A percentile compares a stretch with the other conserved stretches of the same genome.
Conservation (phyloP, 2,113 vertebrate species). For the Lamprologus sp. region DNA sequence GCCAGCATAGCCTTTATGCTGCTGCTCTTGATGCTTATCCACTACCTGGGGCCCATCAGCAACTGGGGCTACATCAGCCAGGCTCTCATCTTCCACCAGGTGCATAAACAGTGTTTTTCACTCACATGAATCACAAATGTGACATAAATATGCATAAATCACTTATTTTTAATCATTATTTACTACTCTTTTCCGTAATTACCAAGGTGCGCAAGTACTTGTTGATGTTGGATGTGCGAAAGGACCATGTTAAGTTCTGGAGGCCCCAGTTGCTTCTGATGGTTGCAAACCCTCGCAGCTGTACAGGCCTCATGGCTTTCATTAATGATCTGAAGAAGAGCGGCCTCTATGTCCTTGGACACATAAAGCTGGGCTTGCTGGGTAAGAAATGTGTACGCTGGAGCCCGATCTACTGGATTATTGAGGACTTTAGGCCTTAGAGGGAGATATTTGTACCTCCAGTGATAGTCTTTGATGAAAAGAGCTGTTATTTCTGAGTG, state of each 20-base stretch:
- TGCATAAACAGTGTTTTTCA: not conserved
- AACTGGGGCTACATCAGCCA: conserved; percentile 81
- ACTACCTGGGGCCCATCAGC: conserved; percentile 70
- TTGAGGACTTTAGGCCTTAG: not conserved
- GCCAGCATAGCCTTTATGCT: conserved; percentile 75
- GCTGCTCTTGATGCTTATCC: conserved; percentile 71
- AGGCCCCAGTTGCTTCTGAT: conserved; percentile 87
- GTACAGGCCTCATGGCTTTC: conserved; percentile 79
- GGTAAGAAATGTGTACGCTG: conserved; percentile 65
- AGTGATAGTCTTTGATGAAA: not conserved
- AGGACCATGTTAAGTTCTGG: conserved; percentile 96
- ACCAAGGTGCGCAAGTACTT: conserved; percentile 88
- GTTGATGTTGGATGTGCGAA: conserved; percentile 86
- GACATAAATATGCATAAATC: not conserved
- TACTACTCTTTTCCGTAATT: not conserved
- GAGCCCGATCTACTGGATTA: not conserved
- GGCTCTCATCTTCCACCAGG: conserved; percentile 79
- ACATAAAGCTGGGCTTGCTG: conserved; percentile 81
- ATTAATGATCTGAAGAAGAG: conserved; percentile 94
- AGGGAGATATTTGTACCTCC: not conserved
- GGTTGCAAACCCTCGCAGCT: conserved; percentile 83
- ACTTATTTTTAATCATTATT: not conserved
- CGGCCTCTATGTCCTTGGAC: conserved; percentile 86
- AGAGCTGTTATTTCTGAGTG: not conserved
- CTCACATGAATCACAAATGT: not conserved